A percentile compares a stretch with the other conserved stretches of the same genome.
phyloP scores from a whole-genome alignment of 2,797 vertebrate genomes.

The Loris lydekkerianus region DNA sequence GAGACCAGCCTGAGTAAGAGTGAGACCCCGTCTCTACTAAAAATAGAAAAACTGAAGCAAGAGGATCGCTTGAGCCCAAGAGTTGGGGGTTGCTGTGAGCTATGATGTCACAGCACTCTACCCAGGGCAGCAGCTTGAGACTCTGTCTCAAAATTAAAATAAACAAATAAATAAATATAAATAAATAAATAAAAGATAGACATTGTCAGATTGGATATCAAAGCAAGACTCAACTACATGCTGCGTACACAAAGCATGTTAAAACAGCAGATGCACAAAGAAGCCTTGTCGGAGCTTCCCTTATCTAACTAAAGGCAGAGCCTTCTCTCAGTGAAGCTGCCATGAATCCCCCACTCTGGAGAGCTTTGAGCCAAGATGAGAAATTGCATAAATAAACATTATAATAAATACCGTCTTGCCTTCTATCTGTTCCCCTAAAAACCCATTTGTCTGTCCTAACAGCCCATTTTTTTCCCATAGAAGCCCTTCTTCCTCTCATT shows the following conservation, averaged over 20 bases:
- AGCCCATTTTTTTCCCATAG: neutral
- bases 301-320: neutral
- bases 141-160: too few species aligned
- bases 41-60: too few species aligned
- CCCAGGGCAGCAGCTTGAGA: too few species aligned
- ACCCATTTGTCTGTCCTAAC: neutral
- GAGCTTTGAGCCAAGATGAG: neutral
- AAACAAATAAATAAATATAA: too few species aligned
- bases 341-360: too few species aligned
- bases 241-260: neutral
- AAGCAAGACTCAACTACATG: neutral
- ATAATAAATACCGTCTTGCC: neutral
- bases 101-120: too few species aligned
- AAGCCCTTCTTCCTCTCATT: neutral
- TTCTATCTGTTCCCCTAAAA: neutral
- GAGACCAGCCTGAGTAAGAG: too few species aligned
- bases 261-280: neutral
- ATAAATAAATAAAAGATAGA: neutral
- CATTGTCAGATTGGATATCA: constrained; percentile 3
- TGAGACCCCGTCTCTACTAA: too few species aligned
- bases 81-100: too few species aligned
- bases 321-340: neutral
- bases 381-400: neutral
- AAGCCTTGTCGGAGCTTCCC: neutral
- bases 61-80: too few species aligned